A percentile compares a stretch with the other conserved stretches of the same genome.
Evolutionary conservation across 2,888 invertebrate genomes (phyloP).

Genomic region (Dryobotodes eremita): DNA sequence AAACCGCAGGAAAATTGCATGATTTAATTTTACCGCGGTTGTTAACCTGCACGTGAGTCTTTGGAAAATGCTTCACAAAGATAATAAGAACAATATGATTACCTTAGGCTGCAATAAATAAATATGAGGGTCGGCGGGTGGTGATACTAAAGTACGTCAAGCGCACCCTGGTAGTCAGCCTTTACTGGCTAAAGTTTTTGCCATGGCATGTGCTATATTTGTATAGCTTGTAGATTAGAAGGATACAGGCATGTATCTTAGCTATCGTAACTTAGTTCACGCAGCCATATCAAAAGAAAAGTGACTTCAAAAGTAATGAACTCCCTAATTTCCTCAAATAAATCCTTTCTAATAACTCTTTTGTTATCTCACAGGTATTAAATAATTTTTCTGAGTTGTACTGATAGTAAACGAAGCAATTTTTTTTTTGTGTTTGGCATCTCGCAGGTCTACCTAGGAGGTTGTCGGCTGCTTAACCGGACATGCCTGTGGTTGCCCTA

Average conservation of each 20-base stretch:
- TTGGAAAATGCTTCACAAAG: not conserved
- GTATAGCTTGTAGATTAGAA: not conserved
- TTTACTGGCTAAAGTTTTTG: constrained; percentile 9
- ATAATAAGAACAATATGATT: not conserved
- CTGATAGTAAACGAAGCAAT: too few species aligned
- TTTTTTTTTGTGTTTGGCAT: too few species aligned
- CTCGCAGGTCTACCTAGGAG: too few species aligned
- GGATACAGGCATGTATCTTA: not conserved
- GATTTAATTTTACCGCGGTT: constrained; percentile 13
- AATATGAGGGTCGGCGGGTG: not conserved
- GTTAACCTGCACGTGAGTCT: not conserved
- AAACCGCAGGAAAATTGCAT: constrained; percentile 31
- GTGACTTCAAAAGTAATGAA: not conserved
- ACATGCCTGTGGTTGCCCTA: too few species aligned
- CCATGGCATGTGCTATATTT: not conserved
- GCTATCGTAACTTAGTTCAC: constrained; percentile 1
- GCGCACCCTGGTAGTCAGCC: constrained; percentile 10
- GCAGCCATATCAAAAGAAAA: constrained; percentile 5
- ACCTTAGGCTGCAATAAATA: not conserved
- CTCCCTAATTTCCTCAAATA: too few species aligned
- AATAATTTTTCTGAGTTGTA: too few species aligned
- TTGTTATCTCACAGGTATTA: too few species aligned
- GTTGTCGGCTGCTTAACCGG: too few species aligned
- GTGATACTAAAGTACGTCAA: not conserved
- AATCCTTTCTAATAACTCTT: too few species aligned